Conservation (phyloP, 2,113 vertebrate genomes). For the Nettapus auritus region DNA sequence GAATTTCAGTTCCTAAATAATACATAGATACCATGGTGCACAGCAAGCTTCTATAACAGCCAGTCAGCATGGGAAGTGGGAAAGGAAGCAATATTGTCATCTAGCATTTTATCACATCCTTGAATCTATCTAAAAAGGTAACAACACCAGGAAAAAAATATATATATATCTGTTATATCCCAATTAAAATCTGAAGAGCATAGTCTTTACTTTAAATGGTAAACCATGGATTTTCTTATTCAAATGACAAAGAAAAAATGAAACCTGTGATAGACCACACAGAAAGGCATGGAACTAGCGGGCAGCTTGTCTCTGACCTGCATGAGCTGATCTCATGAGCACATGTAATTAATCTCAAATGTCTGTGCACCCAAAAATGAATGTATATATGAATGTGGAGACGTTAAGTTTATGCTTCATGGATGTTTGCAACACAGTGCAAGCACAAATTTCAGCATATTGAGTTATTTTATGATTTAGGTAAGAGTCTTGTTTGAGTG, state of each 20-base stretch:
- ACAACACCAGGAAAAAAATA: background rate
- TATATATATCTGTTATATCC: background rate
- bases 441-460: background rate
- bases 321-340: background rate
- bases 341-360: background rate
- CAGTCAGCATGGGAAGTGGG: background rate
- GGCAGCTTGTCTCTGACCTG: background rate
- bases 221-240: background rate
- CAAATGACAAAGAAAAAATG: background rate
- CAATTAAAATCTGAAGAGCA: background rate
- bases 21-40: background rate
- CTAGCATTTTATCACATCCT: background rate
- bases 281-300: rapidly evolving
- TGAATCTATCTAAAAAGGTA: background rate
- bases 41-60: background rate
- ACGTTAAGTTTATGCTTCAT: background rate
- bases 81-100: background rate
- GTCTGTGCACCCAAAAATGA: background rate
- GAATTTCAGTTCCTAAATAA: background rate
- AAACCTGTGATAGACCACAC: background rate
- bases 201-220: background rate
- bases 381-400: background rate
- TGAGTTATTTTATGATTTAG: background rate
- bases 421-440: background rate
- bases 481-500: background rate